These are phyloP conservation scores for Dicranocentrus wangi DNA, from an alignment of 2,888 invertebrate genomes.

Conservation along the genomic window DNA sequence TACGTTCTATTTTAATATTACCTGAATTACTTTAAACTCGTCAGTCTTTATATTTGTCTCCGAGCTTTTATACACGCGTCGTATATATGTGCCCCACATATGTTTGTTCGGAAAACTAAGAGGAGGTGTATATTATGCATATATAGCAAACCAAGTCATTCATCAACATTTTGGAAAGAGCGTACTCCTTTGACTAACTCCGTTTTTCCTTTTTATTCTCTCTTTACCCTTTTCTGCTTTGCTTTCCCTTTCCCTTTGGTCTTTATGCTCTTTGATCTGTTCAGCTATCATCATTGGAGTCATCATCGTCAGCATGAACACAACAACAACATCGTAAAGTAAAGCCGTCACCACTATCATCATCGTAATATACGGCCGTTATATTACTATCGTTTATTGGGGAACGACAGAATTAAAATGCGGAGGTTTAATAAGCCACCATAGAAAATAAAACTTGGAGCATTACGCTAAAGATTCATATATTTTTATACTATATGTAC, in stretches of 20 bases:
- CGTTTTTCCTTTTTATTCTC: slow-evolving; percentile 23
- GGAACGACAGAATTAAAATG: slow-evolving; percentile 20
- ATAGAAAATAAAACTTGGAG: too few relatives aligned
- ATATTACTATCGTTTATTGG: slow-evolving; percentile 13
- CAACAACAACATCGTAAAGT: slow-evolving; percentile 34
- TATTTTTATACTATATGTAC: too few relatives aligned
- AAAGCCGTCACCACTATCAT: slow-evolving; percentile 28
- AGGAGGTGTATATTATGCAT: too few relatives aligned
- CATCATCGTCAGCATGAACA: slow-evolving; percentile 43
- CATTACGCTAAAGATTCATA: too few relatives aligned
- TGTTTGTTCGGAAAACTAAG: too few relatives aligned
- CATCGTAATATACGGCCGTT: not conserved
- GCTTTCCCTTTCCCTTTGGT: slow-evolving; percentile 59
- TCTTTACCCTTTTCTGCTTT: slow-evolving; percentile 36
- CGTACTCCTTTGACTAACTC: slow-evolving; percentile 44
- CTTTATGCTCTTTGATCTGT: slow-evolving; percentile 68
- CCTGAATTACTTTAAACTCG: too few relatives aligned
- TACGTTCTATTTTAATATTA: too few relatives aligned
- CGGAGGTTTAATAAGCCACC: too few relatives aligned
- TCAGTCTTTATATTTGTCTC: too few relatives aligned
- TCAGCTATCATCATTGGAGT: slow-evolving; percentile 53
- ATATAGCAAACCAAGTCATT: slow-evolving; percentile 29
- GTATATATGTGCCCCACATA: too few relatives aligned
- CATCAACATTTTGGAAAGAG: slow-evolving; percentile 28
- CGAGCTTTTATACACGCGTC: too few relatives aligned